These are phyloP conservation scores for Limnephilus lunatus DNA, from an alignment of 2,888 invertebrate species.

Conservation along the genomic window DNA sequence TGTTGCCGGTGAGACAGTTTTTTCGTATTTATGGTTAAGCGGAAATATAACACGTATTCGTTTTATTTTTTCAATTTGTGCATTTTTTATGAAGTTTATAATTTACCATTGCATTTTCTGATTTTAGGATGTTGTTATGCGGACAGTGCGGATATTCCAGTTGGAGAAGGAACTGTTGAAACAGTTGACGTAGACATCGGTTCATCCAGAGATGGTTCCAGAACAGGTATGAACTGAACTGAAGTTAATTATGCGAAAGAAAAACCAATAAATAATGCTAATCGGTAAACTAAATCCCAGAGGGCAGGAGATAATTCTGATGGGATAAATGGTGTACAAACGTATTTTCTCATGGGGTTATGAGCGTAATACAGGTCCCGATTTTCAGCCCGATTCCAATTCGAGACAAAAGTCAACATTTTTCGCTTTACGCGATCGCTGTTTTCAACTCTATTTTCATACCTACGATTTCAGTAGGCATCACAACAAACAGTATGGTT, in stretches of 20 bases:
- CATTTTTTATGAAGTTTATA: slow-evolving; percentile 34
- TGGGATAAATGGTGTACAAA: neutral
- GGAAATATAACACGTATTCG: slow-evolving; percentile 38
- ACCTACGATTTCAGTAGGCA: too few relatives aligned
- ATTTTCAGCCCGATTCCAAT: too few relatives aligned
- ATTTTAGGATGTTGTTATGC: slow-evolving; percentile 74
- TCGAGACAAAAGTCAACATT: too few relatives aligned
- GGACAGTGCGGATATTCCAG: slow-evolving; percentile 70
- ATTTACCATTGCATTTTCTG: slow-evolving; percentile 30
- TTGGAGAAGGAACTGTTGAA: slow-evolving; percentile 76
- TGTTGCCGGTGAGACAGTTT: slow-evolving; percentile 71
- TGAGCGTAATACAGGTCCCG: too few relatives aligned
- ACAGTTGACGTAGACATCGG: slow-evolving; percentile 89
- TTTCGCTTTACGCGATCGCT: too few relatives aligned
- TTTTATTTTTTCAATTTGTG: slow-evolving; percentile 15
- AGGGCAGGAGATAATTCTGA: neutral
- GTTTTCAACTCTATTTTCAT: too few relatives aligned
- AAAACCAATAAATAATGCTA: neutral
- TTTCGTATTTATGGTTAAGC: slow-evolving; percentile 20
- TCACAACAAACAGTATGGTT: too few relatives aligned
- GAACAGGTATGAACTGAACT: slow-evolving; percentile 82
- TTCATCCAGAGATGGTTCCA: slow-evolving; percentile 90
- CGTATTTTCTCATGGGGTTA: neutral
- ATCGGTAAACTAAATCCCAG: neutral
- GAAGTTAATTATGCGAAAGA: neutral